A percentile compares a stretch with the other conserved stretches of the same genome.
Evolutionary conservation across 2,113 vertebrate genomes (phyloP).

Genomic region (Globicephala melas): DNA sequence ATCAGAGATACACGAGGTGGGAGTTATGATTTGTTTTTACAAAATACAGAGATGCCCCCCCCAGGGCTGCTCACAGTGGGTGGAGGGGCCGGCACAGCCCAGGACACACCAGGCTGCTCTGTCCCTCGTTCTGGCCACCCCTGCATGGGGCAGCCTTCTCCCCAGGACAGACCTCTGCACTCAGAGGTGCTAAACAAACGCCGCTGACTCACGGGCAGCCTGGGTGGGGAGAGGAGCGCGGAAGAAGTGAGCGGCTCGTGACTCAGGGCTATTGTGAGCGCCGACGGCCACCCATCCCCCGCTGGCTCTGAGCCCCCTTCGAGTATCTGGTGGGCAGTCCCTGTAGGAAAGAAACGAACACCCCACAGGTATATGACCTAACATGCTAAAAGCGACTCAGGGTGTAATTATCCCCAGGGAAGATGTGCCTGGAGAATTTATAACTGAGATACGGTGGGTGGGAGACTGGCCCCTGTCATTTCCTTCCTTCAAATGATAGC

Average conservation of each 20-base stretch:
- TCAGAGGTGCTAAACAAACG: background rate
- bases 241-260: constrained; percentile 34
- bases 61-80: rapidly evolving
- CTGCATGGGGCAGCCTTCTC: background rate
- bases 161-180: background rate
- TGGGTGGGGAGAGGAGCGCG: background rate
- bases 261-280: constrained; percentile 29
- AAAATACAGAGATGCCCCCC: background rate
- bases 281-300: rapidly evolving
- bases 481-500: constrained; percentile 48
- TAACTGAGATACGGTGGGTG: background rate
- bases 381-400: background rate
- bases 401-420: background rate
- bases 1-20: background rate
- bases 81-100: background rate
- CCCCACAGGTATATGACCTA: background rate
- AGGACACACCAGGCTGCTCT: rapidly evolving
- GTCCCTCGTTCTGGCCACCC: background rate
- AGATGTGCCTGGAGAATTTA: background rate
- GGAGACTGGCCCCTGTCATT: background rate
- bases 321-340: background rate
- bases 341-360: rapidly evolving
- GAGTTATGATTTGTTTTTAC: background rate
- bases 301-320: background rate
- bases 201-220: background rate